phyloP scores from a whole-genome alignment of 2,797 vertebrate genomes.

The Galago senegalensis region DNA sequence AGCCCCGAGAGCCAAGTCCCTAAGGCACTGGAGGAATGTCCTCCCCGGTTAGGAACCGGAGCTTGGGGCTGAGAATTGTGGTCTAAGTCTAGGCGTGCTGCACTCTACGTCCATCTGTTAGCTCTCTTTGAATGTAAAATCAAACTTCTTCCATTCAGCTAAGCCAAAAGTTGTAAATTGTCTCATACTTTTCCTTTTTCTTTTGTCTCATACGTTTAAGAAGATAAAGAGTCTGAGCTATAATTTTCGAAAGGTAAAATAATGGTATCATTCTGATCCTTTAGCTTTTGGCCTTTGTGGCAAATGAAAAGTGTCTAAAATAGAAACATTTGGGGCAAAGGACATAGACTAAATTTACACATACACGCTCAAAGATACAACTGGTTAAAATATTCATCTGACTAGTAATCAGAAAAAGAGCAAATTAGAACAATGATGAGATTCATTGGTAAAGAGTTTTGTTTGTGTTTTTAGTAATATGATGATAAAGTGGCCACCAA shows the following conservation, averaged over 20 bases:
- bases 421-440: constrained; percentile 55
- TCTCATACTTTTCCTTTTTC: not conserved
- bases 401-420: constrained; percentile 54
- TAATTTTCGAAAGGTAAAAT: constrained; percentile 52
- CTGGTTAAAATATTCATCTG: constrained; percentile 57
- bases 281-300: not conserved
- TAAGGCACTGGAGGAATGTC: constrained; percentile 4
- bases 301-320: constrained; percentile 58
- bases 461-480: constrained; percentile 29
- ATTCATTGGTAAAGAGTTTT: constrained; percentile 51
- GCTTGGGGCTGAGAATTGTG: not conserved
- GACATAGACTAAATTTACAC: constrained; percentile 49
- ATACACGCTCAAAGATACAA: not conserved
- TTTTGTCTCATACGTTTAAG: not conserved
- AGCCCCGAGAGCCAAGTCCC: constrained; percentile 19
- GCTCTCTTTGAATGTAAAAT: constrained; percentile 40
- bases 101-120: not conserved
- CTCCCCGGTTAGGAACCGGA: not conserved
- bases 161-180: constrained; percentile 60
- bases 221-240: constrained; percentile 26
- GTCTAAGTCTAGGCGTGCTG: not conserved
- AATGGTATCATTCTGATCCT: constrained; percentile 20
- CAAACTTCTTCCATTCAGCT: constrained; percentile 1
- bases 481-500: constrained; percentile 32
- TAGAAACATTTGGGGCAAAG: constrained; percentile 47